Conservation (phyloP, 2,797 vertebrate genomes). For the Pangasius larnaudii region DNA sequence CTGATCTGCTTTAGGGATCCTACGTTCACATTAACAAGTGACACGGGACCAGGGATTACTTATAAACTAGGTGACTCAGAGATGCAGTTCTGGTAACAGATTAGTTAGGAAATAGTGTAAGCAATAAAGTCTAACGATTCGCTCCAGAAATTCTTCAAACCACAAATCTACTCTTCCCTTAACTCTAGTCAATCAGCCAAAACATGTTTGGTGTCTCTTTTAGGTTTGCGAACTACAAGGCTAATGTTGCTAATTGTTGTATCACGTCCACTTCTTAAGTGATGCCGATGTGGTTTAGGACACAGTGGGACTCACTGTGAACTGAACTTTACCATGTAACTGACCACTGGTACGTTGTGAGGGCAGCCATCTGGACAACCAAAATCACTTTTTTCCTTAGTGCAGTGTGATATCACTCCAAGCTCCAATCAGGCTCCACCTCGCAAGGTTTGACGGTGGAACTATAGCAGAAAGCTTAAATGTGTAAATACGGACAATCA, state of each 20-base stretch:
- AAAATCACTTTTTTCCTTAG: not conserved
- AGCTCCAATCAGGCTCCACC: too few relatives aligned
- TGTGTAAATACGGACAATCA: not conserved
- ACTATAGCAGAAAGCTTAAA: not conserved
- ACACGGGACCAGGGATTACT: not conserved
- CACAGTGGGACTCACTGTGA: not conserved
- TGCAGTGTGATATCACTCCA: not conserved
- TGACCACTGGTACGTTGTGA: not conserved
- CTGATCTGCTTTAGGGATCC: slow-evolving; percentile 29
- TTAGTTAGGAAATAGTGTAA: not conserved
- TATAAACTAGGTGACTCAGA: not conserved
- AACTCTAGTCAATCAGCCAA: not conserved
- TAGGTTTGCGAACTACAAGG: not conserved
- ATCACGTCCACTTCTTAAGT: not conserved
- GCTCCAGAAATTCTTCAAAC: not conserved
- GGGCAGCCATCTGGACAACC: not conserved
- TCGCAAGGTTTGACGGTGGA: not conserved
- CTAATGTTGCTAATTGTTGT: not conserved
- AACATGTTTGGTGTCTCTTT: not conserved
- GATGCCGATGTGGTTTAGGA: not conserved
- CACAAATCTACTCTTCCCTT: not conserved
- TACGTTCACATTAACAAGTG: slow-evolving; percentile 30
- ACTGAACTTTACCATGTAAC: not conserved
- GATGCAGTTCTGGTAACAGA: not conserved
- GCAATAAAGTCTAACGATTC: not conserved